Evolutionary conservation across 2,888 invertebrate species (phyloP).

Genomic region (Melanostoma scalare): DNA sequence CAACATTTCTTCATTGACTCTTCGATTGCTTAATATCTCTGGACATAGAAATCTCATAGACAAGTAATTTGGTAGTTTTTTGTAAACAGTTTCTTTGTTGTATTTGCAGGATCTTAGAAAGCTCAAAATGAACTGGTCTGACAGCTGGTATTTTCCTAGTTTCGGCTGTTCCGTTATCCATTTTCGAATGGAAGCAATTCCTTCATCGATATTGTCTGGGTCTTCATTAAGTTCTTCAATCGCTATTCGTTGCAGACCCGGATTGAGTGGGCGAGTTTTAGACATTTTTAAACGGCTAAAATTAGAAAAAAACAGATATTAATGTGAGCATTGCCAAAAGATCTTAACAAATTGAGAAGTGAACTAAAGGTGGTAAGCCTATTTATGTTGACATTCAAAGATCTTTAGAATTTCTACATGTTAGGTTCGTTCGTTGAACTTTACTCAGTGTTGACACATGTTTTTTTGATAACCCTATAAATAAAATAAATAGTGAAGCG

Average conservation of each 20-base stretch:
- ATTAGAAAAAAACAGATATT: not conserved
- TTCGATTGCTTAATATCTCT: conserved; percentile 82
- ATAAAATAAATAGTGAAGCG: no score
- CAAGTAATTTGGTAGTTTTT: conserved; percentile 83
- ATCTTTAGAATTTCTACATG: no score
- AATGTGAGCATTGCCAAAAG: not conserved
- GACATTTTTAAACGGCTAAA: conserved; percentile 40
- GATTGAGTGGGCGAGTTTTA: conserved; percentile 67
- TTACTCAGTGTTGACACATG: no score
- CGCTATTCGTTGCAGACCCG: conserved; percentile 76
- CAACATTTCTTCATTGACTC: conserved; percentile 56
- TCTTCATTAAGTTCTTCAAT: conserved; percentile 81
- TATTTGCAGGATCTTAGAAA: conserved; percentile 83
- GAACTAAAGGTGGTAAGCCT: no score
- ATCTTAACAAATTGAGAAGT: no score
- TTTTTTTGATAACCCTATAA: no score
- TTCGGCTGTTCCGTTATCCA: conserved; percentile 82
- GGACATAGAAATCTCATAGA: conserved; percentile 83
- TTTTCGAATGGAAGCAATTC: conserved; percentile 80
- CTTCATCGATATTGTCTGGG: conserved; percentile 78
- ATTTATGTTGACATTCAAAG: no score
- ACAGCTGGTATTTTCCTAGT: conserved; percentile 74
- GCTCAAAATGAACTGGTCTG: conserved; percentile 82
- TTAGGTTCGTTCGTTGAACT: no score
- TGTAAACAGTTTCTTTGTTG: conserved; percentile 82